Base-by-base conservation (phyloP, 2,113 vertebrate species). In the Misgurnus mizolepis region DNA sequence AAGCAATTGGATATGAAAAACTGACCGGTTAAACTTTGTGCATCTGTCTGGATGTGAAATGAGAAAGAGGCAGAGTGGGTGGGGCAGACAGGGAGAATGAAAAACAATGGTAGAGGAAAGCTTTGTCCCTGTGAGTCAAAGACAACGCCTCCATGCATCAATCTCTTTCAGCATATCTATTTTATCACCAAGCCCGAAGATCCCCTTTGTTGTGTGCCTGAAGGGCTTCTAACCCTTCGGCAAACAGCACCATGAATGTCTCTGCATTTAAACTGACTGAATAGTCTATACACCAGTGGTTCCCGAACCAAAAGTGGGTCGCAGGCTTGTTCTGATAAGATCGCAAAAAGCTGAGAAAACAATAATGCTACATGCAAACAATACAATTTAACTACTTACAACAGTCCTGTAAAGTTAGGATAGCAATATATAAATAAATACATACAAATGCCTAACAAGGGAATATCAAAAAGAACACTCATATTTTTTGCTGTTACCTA, bases 111-210 rank as follows among this genome's bases (percentile, higher is more conserved):
- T 17, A 34, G 49, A 76, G 67, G 22, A 62, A 71, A 79, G 43
- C 8, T 72, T 47, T 79, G 65, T 81, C 70, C 81, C 64, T 73
- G 66, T 78, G 50, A 81, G 71, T 47, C 76, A 79, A 83, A 68
- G 47, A 53, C 66, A 53, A 58, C 61, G 3, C 67, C 22, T 75
- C 65, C 76, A 67, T 27, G 43, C 41, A 83, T 84, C 76, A 81
- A 81, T 83, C 61, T 79, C 70, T 81, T 68, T 68, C 50, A 71
- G 66, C 50, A 49, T 79, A 79, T 71, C 79, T 81, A 45, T 81
- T 83, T 83, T 83, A 81, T 83, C 82, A 71, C 67, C 79, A 61
- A 79, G 65, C 75, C 70, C 45, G 66, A 79, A 79, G 79, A 84
- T 67, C 49, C 34, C 53, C 45, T 83, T 81, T 61, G 10, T 75